These are phyloP conservation scores for Botia kubotai DNA, from an alignment of 2,797 vertebrate species.

Conservation along the genomic window DNA sequence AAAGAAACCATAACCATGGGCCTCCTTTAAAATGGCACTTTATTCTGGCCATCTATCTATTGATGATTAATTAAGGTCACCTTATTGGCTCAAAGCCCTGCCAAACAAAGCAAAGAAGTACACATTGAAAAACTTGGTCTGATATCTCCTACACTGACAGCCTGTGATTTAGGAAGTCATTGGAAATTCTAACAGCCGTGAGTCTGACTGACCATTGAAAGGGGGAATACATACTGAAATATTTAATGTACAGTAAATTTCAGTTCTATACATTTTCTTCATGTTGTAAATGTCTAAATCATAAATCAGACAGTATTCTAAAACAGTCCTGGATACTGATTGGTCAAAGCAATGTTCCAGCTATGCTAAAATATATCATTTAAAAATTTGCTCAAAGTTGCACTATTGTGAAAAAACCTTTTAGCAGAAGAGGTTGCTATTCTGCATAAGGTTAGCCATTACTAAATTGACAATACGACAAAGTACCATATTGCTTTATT, in stretches of 20 bases:
- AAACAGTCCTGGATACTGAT: too few species aligned
- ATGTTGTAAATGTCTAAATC: too few species aligned
- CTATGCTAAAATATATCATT: too few species aligned
- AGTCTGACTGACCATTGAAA: neutral
- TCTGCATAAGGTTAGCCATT: neutral
- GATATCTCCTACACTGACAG: constrained; percentile 56
- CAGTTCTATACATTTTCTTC: too few species aligned
- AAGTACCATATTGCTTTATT: neutral
- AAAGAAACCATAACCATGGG: constrained; percentile 30
- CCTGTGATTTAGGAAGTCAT: constrained; percentile 27
- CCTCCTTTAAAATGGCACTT: constrained; percentile 63
- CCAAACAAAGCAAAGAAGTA: constrained; percentile 60
- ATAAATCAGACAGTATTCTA: too few species aligned
- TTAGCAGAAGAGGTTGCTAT: too few species aligned
- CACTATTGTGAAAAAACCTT: too few species aligned
- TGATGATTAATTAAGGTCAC: constrained; percentile 65
- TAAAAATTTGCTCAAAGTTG: too few species aligned
- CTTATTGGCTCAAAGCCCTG: constrained; percentile 51
- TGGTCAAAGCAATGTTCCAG: too few species aligned
- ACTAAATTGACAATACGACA: neutral
- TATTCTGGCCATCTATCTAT: constrained; percentile 49
- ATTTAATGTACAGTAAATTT: too few species aligned
- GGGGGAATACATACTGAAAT: too few species aligned
- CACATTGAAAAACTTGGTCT: constrained; percentile 57
- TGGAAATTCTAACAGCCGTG: neutral